These are phyloP conservation scores for Stenichneumon culpator DNA, from an alignment of 2,888 invertebrate species.

Conservation along the genomic window DNA sequence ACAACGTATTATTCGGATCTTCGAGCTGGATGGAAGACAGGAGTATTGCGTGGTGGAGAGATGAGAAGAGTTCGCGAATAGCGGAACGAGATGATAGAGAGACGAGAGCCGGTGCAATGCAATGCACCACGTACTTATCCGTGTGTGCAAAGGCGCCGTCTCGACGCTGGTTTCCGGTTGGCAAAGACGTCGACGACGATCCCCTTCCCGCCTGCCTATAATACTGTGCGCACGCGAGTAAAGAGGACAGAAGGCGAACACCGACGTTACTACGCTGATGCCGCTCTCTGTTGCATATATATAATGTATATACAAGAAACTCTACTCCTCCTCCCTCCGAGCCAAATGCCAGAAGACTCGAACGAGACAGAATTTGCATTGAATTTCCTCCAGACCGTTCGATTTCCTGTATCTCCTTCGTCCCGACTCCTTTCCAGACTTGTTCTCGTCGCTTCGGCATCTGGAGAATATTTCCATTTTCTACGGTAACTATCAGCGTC, in stretches of 20 bases:
- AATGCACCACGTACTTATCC: slow-evolving; percentile 61
- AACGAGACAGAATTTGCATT: slow-evolving; percentile 62
- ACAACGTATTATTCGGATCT: slow-evolving; percentile 13
- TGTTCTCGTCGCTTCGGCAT: slow-evolving; percentile 53
- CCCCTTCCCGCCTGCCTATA: slow-evolving; percentile 31
- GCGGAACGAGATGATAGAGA: slow-evolving; percentile 59
- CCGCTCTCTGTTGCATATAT: slow-evolving; percentile 5
- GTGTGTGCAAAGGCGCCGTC: slow-evolving; percentile 67
- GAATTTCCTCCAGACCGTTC: slow-evolving; percentile 69
- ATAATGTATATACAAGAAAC: neutral
- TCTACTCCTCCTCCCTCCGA: slow-evolving; percentile 28
- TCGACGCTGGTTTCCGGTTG: slow-evolving; percentile 68
- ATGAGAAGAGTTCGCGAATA: slow-evolving; percentile 38
- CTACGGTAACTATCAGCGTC: slow-evolving; percentile 42
- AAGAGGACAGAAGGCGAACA: slow-evolving; percentile 44
- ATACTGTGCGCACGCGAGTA: slow-evolving; percentile 30
- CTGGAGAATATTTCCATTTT: slow-evolving; percentile 58
- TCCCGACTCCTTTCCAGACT: slow-evolving; percentile 25
- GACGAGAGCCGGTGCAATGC: slow-evolving; percentile 48
- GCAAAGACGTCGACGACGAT: slow-evolving; percentile 51
- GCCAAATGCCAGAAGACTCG: slow-evolving; percentile 62
- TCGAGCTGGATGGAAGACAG: neutral
- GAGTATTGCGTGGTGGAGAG: slow-evolving; percentile 16
- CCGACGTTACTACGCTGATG: slow-evolving; percentile 53
- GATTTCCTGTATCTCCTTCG: slow-evolving; percentile 67